Evolutionary conservation across 2,888 invertebrate genomes (phyloP).

Genomic region (Torymus aiolomorphi): DNA sequence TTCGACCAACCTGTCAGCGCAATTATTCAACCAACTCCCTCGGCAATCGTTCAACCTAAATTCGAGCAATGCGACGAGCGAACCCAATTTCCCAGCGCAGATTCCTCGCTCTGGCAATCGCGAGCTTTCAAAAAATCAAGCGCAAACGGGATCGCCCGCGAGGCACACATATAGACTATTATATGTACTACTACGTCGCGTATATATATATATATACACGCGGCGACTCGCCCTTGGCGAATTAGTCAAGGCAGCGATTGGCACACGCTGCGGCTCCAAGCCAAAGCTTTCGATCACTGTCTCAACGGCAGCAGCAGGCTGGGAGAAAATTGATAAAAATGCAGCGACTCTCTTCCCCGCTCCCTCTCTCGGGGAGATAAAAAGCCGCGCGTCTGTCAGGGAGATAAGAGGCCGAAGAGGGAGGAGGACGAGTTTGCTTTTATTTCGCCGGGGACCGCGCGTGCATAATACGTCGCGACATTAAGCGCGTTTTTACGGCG

Average conservation of each 20-base stretch:
- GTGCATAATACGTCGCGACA: slow-evolving; percentile 48
- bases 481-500: slow-evolving; percentile 40
- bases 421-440: slow-evolving; percentile 27
- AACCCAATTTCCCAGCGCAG: too few species aligned
- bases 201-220: too few species aligned
- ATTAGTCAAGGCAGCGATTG: slow-evolving; percentile 63
- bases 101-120: too few species aligned
- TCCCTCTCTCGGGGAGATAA: slow-evolving; percentile 53
- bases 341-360: slow-evolving; percentile 53
- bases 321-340: slow-evolving; percentile 70
- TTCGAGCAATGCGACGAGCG: too few species aligned
- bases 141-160: not conserved
- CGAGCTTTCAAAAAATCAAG: not conserved
- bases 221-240: slow-evolving; percentile 26
- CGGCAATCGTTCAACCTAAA: too few species aligned
- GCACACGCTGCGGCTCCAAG: slow-evolving; percentile 56
- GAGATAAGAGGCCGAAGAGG: slow-evolving; percentile 56
- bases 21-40: too few species aligned
- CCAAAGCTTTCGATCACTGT: slow-evolving; percentile 70
- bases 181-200: too few species aligned
- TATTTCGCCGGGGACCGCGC: slow-evolving; percentile 41
- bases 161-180: too few species aligned
- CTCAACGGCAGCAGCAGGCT: slow-evolving; percentile 57
- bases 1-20: too few species aligned
- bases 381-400: slow-evolving; percentile 56